Base-by-base conservation (phyloP, 2,113 vertebrate species). In the Lampris megalopsis region DNA sequence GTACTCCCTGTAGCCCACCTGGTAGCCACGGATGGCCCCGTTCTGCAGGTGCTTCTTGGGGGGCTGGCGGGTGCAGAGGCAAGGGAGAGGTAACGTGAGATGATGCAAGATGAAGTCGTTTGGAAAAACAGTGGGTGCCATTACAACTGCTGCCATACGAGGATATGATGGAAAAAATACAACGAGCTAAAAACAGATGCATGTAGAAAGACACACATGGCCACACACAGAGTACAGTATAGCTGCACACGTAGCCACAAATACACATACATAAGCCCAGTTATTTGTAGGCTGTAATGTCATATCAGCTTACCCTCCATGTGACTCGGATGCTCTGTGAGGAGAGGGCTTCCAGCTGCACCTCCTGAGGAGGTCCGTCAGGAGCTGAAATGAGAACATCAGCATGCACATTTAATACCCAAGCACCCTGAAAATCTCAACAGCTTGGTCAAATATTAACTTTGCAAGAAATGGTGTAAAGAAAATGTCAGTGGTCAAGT, bases 31-130 rank as follows among this genome's bases (percentile, higher is more conserved):
- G 92, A 99, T 99, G 52, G 97, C 96, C 1, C 98, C 98, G 0
- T 99, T 99, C 91, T 98, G 98, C 61, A 99, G 90, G 45, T 99
- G 97, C 79, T 97, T 98, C 92, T 96, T 97, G 10, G 98, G 98
- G 6, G 96, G 93, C 98, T 99, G 58, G 43, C 6, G 53, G 50
- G 3, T 24, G n/a, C 67, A 2, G 13, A 64, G 0, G 6, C 49
- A 62, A 0, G 2, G 67, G 4, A 65, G 2, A 9, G 36, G 2
- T 9, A 53, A 47, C 1, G 36, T 8, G 1, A 24, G 42, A 13
- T 48, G 24, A 11, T 49, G 43, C 4, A 7, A 45, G 7, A 7
- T 24, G 24, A 24, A 24, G 24, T 45, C 4, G 7, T 45, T 45
- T 45, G 43, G 7, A 45, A 7, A 45, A 45, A 24, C 24, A 45